phyloP scores from a whole-genome alignment of 1,140 invertebrate genomes.

The Drosophila santomea region DNA sequence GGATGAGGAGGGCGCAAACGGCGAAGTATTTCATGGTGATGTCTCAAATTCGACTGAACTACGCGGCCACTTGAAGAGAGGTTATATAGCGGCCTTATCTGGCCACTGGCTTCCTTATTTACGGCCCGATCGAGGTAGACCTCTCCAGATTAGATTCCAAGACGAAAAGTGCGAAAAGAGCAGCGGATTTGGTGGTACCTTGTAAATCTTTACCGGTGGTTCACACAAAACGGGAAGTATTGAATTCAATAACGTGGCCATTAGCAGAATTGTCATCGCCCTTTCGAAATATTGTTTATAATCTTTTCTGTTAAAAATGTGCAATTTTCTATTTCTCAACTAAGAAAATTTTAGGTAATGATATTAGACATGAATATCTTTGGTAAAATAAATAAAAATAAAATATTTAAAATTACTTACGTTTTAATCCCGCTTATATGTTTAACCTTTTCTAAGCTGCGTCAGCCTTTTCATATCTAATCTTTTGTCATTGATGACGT shows the following conservation, averaged over 20 bases:
- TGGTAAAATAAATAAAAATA: too few species aligned
- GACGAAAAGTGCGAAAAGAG: constrained; percentile 1
- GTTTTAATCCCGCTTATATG: too few species aligned
- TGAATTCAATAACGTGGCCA: background rate
- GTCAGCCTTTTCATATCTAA: background rate
- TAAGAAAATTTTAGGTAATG: background rate
- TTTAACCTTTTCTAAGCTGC: background rate
- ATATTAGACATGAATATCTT: too few species aligned
- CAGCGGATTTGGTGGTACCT: background rate
- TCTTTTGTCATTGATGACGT: constrained; percentile 24
- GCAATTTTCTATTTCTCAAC: too few species aligned
- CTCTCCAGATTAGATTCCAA: constrained; percentile 33
- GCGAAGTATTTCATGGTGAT: constrained; percentile 61
- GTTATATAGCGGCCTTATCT: constrained; percentile 46
- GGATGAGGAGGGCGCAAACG: constrained; percentile 52
- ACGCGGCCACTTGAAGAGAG: constrained; percentile 19
- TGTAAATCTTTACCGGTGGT: constrained; percentile 47
- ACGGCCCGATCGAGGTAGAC: constrained; percentile 14
- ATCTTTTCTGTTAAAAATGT: too few species aligned
- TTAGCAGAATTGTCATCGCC: background rate
- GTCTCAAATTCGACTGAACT: constrained; percentile 28
- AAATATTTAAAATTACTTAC: too few species aligned
- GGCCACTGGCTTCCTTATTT: constrained; percentile 15
- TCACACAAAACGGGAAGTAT: constrained; percentile 23
- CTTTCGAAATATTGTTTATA: background rate